These are phyloP conservation scores for Drosophila ochracea DNA, from an alignment of 2,888 invertebrate species.

Conservation along the genomic window DNA sequence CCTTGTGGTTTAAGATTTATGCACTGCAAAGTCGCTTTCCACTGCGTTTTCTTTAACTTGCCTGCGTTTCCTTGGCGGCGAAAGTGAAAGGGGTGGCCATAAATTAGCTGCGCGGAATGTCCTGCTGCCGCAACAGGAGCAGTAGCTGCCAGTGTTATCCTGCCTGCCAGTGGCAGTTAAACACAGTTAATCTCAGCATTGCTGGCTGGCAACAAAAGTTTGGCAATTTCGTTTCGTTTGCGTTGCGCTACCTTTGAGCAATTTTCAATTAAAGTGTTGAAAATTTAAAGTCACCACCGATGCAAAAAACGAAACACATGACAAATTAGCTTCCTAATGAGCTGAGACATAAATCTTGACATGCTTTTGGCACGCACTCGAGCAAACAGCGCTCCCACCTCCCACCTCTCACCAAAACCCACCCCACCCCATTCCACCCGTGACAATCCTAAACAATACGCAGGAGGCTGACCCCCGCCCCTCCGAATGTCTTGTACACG, in stretches of 20 bases:
- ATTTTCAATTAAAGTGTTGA: slow-evolving; percentile 80
- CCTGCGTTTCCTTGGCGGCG: slow-evolving; percentile 24
- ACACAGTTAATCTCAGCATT: slow-evolving; percentile 76
- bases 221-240: slow-evolving; percentile 45
- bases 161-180: slow-evolving; percentile 61
- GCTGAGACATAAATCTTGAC: slow-evolving; percentile 81
- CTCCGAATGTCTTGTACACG: slow-evolving; percentile 53
- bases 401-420: background rate
- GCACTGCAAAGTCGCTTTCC: slow-evolving; percentile 74
- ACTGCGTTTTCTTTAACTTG: slow-evolving; percentile 33
- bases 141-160: slow-evolving; percentile 26
- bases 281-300: slow-evolving; percentile 65
- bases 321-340: slow-evolving; percentile 82
- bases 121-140: slow-evolving; percentile 26
- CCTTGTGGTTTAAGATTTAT: slow-evolving; percentile 79
- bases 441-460: slow-evolving; percentile 45
- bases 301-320: slow-evolving; percentile 56
- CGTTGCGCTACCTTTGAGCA: slow-evolving; percentile 17
- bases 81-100: slow-evolving; percentile 78
- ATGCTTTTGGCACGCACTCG: slow-evolving; percentile 63
- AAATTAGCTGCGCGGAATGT: slow-evolving; percentile 76
- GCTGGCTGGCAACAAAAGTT: slow-evolving; percentile 58
- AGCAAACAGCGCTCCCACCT: slow-evolving; percentile 30
- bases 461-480: slow-evolving; percentile 17
- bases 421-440: background rate